Conservation (phyloP, 1,140 invertebrate species). For the Sarcophaga peregrina region DNA sequence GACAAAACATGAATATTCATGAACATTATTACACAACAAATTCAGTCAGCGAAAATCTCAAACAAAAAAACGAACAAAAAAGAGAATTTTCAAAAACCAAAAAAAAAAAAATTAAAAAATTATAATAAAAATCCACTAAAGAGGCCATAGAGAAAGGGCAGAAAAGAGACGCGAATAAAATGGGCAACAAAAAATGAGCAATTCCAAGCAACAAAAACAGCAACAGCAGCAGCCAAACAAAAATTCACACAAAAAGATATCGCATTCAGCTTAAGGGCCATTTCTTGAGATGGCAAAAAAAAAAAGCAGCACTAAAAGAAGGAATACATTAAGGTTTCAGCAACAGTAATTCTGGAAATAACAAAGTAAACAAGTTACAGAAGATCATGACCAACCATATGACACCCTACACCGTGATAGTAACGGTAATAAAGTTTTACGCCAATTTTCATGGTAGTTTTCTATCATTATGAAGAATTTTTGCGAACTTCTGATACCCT, state of each 20-base stretch:
- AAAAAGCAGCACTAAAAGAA: not conserved
- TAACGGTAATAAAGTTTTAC: too few relatives aligned
- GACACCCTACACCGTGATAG: too few relatives aligned
- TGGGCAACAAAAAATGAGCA: slow-evolving; percentile 10
- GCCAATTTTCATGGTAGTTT: too few relatives aligned
- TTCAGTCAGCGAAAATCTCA: slow-evolving; percentile 30
- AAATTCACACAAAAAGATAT: slow-evolving; percentile 2
- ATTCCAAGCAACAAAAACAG: not conserved
- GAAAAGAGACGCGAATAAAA: slow-evolving; percentile 12
- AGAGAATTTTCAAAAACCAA: not conserved
- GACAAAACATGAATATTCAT: slow-evolving; percentile 40
- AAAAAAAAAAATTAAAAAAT: not conserved
- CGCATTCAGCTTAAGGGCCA: slow-evolving; percentile 15
- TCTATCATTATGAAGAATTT: too few relatives aligned
- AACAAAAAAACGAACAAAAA: not conserved
- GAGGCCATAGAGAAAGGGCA: not conserved
- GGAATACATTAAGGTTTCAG: not conserved
- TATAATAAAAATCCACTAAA: slow-evolving; percentile 25
- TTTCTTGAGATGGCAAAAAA: not conserved
- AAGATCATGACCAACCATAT: too few relatives aligned
- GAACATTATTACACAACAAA: slow-evolving; percentile 41
- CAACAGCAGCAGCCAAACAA: not conserved
- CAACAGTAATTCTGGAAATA: too few relatives aligned
- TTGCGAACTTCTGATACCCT: too few relatives aligned
- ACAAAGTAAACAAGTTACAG: too few relatives aligned